These are phyloP conservation scores for Scotopteryx bipunctaria DNA, from an alignment of 2,888 invertebrate genomes.

Conservation along the genomic window DNA sequence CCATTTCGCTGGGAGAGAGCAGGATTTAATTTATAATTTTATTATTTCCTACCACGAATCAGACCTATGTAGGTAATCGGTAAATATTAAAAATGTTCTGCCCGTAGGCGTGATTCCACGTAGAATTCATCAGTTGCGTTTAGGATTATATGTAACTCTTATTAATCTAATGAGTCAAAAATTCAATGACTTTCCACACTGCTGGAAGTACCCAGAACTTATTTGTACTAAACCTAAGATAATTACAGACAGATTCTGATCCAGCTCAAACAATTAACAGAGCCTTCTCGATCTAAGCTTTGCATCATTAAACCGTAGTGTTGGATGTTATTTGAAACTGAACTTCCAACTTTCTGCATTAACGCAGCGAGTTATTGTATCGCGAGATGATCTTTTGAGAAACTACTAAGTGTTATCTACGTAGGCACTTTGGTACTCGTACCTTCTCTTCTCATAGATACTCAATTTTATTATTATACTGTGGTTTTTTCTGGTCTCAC, in stretches of 20 bases:
- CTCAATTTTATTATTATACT: too few species aligned
- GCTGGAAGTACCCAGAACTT: too few species aligned
- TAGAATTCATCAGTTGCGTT: too few species aligned
- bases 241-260: too few species aligned
- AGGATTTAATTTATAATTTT: constrained; percentile 15
- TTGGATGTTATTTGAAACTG: constrained; percentile 17
- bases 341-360: constrained; percentile 15
- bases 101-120: too few species aligned
- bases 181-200: constrained; percentile 3
- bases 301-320: constrained; percentile 18
- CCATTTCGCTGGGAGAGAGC: constrained; percentile 9
- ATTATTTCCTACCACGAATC: background rate
- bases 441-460: too few species aligned
- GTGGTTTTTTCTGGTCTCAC: too few species aligned
- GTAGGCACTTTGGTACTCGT: background rate
- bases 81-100: too few species aligned
- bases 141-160: too few species aligned
- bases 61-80: background rate
- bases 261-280: constrained; percentile 6
- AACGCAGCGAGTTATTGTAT: constrained; percentile 11
- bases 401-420: background rate
- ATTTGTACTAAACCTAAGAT: too few species aligned
- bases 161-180: background rate
- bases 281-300: constrained; percentile 20
- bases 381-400: background rate